A percentile compares a stretch with the other conserved stretches of the same genome.
These are phyloP conservation scores for Gobius niger DNA, from an alignment of 2,113 vertebrate species.

Conservation along the genomic window DNA sequence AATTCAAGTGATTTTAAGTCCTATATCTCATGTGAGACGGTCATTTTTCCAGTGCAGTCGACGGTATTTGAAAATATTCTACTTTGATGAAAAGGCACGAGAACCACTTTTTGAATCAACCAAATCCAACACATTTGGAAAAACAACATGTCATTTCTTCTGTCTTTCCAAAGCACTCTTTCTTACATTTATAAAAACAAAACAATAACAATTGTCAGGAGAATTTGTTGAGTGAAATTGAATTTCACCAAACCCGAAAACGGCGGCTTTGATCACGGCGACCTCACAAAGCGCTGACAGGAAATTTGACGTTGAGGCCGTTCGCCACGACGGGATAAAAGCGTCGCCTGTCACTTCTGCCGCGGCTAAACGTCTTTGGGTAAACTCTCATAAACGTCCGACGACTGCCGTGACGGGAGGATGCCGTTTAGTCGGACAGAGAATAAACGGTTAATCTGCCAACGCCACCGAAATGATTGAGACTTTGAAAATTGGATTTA, in stretches of 20 bases:
- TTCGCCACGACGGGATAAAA: slow-evolving; percentile 27
- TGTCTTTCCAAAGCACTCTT: slow-evolving; percentile 8
- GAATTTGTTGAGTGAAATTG: slow-evolving; percentile 20
- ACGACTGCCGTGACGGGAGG: slow-evolving; percentile 4
- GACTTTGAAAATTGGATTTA: not conserved
- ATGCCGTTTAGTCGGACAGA: not conserved
- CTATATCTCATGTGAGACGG: too few species aligned
- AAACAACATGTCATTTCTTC: too few species aligned
- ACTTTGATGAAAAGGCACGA: too few species aligned
- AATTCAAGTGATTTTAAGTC: too few species aligned
- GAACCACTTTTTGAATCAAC: too few species aligned
- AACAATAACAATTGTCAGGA: not conserved
- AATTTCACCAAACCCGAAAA: slow-evolving; percentile 28
- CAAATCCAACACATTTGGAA: too few species aligned
- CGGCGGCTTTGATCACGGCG: slow-evolving; percentile 21
- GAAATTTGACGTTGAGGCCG: slow-evolving; percentile 25
- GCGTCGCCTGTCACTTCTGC: slow-evolving; percentile 27
- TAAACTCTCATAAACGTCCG: slow-evolving; percentile 2
- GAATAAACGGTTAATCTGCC: not conserved
- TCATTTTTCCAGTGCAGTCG: too few species aligned
- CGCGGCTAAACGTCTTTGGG: not conserved
- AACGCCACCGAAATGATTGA: not conserved
- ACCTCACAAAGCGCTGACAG: slow-evolving; percentile 23
- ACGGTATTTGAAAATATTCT: too few species aligned
- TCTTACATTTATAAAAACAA: not conserved